Evolutionary conservation across 2,797 vertebrate species (phyloP), one percentile per base, ranked within the genome.

Genomic region (Apogon talboti): DNA sequence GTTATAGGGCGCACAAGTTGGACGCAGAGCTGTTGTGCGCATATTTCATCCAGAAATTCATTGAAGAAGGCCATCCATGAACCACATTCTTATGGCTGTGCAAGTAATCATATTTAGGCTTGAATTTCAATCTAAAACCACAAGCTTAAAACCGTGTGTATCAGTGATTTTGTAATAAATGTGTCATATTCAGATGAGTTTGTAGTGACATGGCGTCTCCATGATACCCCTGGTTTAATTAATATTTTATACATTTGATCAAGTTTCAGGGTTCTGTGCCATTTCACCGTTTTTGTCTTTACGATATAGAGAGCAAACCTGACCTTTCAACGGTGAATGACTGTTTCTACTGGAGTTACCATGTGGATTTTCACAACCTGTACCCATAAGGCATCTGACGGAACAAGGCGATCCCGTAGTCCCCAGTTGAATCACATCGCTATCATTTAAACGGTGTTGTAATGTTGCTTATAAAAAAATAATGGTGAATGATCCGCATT

Each of bases 1-100:
- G 63, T 54, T 58, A 58, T 53, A 86, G 68, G 61, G 73, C 77
- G 74, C 78, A 66, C 83, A 59, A 71, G 63, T 63, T 83, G 66
- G 76, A 66, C 73, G 52, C 30, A 21, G 41, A 48, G 54, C 35
- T 11, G 15, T 35, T 4, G 47, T 45, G 67, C 49, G 62, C 74
- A 58, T 9, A 50, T 7, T 10, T 3, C 12, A 40, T 5, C 6
- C 63, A 59, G 11, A 14, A 54, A 48, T 42, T 56, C 15, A 42
- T 28, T 2, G 48, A 11, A 28, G 9, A 2, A 2, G 12, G 9
- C 11, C 60, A 16, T 40, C 3, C 14, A 7, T 5, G 15, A 11
- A 62, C 15, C 15, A 3, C 37, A 9, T 12, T 41, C 49, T 30
- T 14, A 24, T 0, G 13, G 33, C 14, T 35, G 33, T 9, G 6